Base-by-base conservation (phyloP, 2,888 invertebrate genomes). In the Zeuzera pyrina region DNA sequence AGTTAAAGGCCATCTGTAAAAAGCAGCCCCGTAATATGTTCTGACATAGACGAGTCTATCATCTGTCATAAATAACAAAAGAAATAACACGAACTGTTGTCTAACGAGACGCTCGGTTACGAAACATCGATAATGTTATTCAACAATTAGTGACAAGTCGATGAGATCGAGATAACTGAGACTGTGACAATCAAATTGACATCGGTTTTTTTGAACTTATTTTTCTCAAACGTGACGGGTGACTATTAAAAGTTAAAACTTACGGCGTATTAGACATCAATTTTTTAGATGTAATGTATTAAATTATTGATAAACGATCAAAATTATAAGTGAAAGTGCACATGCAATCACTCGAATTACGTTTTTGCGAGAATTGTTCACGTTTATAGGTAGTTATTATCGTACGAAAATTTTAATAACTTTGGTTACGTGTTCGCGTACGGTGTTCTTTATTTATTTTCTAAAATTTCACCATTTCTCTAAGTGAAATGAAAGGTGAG, bases 71-170 rank as follows among this genome's bases (percentile, higher is more conserved):
- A 41, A 35, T 34, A 42, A 45, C 38, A 43, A 37, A 46, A 45
- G 36, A 43, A 45, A 42, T 42, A 41, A 46, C 49, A 55, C 38
- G 32, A 49, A 47, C 21, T 46, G 43, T 49, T 52, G 50, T 52
- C 49, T 53, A 54, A 47, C 45, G 44, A 42, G 45, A 44, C 46
- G 30, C 40, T 14, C 29, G 34, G 42, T 66, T 67, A 62, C 55
- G 56, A 47, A 64, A 69, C 49, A 42, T 30, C 42, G 34, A 24
- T 43, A 39, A 49, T 57, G 53, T 68, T 68, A 71, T 64, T 57
- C 50, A 72, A 69, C 59, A 65, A 69, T 64, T 65, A 67, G 54
- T 46, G 62, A 60, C 60, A 58, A 57, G 49, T 56, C 45, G 61
- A 57, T 64, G 50, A 57, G 47, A 38, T 41, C 41, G 40, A 49